Base-by-base conservation (phyloP, 1,140 invertebrate genomes). In the Psix sp. region DNA sequence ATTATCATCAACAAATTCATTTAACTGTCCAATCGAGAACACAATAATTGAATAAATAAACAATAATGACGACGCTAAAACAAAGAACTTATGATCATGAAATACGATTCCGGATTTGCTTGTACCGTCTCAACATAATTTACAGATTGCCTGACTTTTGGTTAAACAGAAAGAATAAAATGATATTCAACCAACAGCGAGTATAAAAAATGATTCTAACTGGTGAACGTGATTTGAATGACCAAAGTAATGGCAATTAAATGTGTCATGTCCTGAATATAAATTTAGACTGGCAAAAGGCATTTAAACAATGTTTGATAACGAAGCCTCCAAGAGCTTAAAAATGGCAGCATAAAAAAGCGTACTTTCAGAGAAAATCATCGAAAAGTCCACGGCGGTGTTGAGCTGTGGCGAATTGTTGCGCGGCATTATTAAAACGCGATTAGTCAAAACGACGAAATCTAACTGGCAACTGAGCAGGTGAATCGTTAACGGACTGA, bases 241-340 rank as follows among this genome's bases (percentile, higher is more conserved):
- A 29, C n/a, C 2, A 0, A 49, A 21, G 11, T 20, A 13, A 18
- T 35, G 33, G 26, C 26, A 29, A 29, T 42, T 20, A 36, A 49
- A 10, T 24, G 20, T 39, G 33, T 38, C 36, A 38, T 39, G 18
- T 52, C 48, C 48, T 24, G 10, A 39, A 39, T 38, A 39, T 13
- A 38, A 52, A 39, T 24, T 24, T 39, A 52, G 48, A 49, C 26
- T 10, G 7, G 7, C 7, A n/a, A 10, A 1, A 2, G 26, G n/a
- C 26, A 10, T 29, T 7, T 10, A 29, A 29, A 29, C 7, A 29
- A 29, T 3, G 7, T 2, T 10, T n/a, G n/a, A 29, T 3, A n/a
- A 29, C n/a, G 6, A 29, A 29, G 7, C n/a, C 21, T 29, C 26
- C 6, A 29, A 29, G n/a, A 29, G 26, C 7, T 1, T 10, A 29